Conservation (phyloP, 1,140 invertebrate genomes). For the Stegodyphus dumicola region DNA sequence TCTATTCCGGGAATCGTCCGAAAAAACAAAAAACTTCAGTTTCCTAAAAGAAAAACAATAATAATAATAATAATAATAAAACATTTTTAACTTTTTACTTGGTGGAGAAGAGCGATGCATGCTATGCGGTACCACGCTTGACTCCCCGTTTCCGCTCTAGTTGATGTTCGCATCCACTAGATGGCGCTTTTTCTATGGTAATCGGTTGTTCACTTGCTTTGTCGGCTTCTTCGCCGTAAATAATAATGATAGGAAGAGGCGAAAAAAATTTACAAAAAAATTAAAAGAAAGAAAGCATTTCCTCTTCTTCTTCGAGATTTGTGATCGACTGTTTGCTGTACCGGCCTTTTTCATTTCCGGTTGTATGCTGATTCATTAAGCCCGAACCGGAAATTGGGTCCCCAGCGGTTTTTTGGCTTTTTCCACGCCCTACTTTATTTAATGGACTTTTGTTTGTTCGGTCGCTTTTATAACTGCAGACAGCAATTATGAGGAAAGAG, state of each 20-base stretch:
- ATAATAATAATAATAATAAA: not conserved
- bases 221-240: conserved; percentile 58
- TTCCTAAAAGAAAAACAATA: conserved; percentile 4
- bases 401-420: conserved; percentile 56
- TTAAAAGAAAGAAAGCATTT: not conserved
- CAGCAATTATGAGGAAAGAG: conserved; percentile 37
- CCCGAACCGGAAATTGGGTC: conserved; percentile 46
- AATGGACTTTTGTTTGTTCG: conserved; percentile 59
- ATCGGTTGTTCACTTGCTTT: conserved; percentile 57
- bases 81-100: not conserved
- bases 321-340: conserved; percentile 54
- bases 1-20: not conserved
- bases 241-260: conserved; percentile 50
- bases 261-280: not conserved
- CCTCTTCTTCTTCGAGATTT: conserved; percentile 37
- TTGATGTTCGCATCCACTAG: conserved; percentile 46
- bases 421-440: conserved; percentile 43
- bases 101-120: not conserved
- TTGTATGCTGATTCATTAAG: conserved; percentile 58
- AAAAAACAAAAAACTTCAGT: conserved; percentile 6
- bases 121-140: conserved; percentile 26
- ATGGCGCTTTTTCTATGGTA: conserved; percentile 60
- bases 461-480: conserved; percentile 31
- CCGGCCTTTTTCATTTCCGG: conserved; percentile 57
- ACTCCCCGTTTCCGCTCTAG: conserved; percentile 53